Percentiles rank a stretch among this genome's conserved stretches.
Conservation (phyloP, 1,140 invertebrate genomes). For the Euschistus heros region DNA sequence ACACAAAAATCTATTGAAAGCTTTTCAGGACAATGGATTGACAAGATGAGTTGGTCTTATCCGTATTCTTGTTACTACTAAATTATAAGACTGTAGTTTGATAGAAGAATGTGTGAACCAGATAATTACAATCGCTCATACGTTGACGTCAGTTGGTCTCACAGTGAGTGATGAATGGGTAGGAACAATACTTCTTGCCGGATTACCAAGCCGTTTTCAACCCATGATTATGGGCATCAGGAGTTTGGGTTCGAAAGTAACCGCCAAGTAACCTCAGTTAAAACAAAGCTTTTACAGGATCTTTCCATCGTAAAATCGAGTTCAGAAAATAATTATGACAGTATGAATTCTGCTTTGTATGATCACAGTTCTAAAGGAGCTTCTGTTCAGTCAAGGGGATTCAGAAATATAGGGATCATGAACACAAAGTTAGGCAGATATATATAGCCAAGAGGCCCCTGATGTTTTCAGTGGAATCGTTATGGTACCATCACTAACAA, state of each 20-base stretch:
- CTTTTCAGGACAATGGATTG: neutral
- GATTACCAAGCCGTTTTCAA: constrained; percentile 34
- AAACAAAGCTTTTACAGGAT: constrained; percentile 35
- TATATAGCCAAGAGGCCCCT: too few species aligned
- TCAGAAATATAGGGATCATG: neutral
- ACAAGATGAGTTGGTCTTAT: constrained; percentile 7
- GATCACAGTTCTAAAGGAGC: neutral
- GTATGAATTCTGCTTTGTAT: neutral
- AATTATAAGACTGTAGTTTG: constrained; percentile 1
- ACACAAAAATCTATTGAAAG: too few species aligned
- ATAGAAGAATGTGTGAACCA: constrained; percentile 4
- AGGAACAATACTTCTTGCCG: constrained; percentile 34
- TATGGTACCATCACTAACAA: too few species aligned
- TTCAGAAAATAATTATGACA: neutral
- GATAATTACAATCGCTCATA: neutral
- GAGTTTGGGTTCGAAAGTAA: constrained; percentile 32
- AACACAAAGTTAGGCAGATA: neutral
- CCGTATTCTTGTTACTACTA: neutral
- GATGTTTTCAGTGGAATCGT: too few species aligned
- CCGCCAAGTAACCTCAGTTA: constrained; percentile 15
- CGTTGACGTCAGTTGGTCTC: neutral
- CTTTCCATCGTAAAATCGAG: neutral
- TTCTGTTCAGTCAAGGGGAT: neutral
- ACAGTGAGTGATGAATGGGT: constrained; percentile 33
- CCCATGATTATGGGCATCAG: constrained; percentile 38